Conservation (phyloP, 2,888 invertebrate species). For the Flexamia atlantica region DNA sequence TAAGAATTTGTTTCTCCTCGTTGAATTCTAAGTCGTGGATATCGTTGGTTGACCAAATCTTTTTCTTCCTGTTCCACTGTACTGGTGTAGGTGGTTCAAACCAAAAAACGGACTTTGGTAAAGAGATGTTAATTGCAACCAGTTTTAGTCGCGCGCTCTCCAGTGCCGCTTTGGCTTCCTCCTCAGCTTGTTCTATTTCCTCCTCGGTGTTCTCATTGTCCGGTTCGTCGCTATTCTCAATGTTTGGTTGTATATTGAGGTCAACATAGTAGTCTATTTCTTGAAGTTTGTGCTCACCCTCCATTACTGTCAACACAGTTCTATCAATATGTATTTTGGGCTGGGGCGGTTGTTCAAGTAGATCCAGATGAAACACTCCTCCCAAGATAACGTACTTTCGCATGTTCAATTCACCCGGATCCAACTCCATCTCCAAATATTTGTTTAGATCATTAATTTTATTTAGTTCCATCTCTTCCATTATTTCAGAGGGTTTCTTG, state of each 20-base stretch:
- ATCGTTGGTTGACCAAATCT: slow-evolving; percentile 84
- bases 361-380: slow-evolving; percentile 85
- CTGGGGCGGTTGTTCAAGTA: slow-evolving; percentile 88
- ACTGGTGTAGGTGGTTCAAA: slow-evolving; percentile 86
- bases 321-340: slow-evolving; percentile 73
- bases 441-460: slow-evolving; percentile 44
- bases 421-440: slow-evolving; percentile 62
- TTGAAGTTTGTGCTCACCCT: slow-evolving; percentile 65
- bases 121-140: slow-evolving; percentile 82
- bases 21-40: slow-evolving; percentile 90
- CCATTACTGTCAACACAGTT: slow-evolving; percentile 63
- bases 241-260: slow-evolving; percentile 82
- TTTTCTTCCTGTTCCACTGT: slow-evolving; percentile 81
- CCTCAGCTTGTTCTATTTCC: slow-evolving; percentile 76
- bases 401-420: slow-evolving; percentile 77
- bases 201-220: slow-evolving; percentile 85
- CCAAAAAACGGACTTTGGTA: slow-evolving; percentile 86
- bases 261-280: slow-evolving; percentile 77
- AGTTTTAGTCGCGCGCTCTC: slow-evolving; percentile 81
- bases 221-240: no score
- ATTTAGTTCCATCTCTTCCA: slow-evolving; percentile 56
- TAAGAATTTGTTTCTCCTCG: slow-evolving; percentile 88
- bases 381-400: slow-evolving; percentile 87
- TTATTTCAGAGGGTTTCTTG: slow-evolving; percentile 62
- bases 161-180: slow-evolving; percentile 85